A percentile compares a stretch with the other conserved stretches of the same genome.
Conservation (phyloP, 2,888 invertebrate genomes). For the Athalia rosae region DNA sequence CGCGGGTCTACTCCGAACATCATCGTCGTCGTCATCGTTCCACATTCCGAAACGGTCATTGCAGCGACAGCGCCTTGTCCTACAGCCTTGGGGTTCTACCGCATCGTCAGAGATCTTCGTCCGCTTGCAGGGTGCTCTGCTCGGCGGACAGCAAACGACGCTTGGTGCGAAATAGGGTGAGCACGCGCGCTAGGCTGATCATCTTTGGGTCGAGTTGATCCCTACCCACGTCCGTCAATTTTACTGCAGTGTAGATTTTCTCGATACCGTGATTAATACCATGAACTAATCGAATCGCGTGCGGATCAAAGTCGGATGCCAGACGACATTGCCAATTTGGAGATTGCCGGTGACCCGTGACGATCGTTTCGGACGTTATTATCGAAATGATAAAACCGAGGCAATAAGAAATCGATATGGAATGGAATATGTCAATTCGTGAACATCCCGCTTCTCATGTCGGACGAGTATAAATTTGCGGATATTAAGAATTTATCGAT, state of each 20-base stretch:
- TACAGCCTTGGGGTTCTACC: constrained; percentile 39
- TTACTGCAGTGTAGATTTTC: neutral
- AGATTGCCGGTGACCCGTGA: no score
- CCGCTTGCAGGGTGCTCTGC: constrained; percentile 71
- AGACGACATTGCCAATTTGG: no score
- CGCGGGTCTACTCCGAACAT: constrained; percentile 27
- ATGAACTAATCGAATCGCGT: neutral
- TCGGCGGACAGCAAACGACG: constrained; percentile 69
- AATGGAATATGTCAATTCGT: no score
- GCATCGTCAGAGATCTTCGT: constrained; percentile 30
- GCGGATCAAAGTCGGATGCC: no score
- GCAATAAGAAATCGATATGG: no score
- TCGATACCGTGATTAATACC: neutral
- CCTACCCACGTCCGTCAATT: neutral
- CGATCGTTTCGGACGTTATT: no score
- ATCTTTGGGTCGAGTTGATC: neutral
- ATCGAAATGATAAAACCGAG: no score
- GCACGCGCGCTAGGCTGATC: no score
- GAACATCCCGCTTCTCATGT: neutral
- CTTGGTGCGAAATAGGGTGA: constrained; percentile 69
- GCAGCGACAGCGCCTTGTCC: constrained; percentile 37
- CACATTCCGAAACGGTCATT: constrained; percentile 26
- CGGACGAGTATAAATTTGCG: neutral
- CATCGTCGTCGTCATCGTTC: constrained; percentile 40
- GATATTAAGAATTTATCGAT: neutral